Conservation (phyloP, 2,888 invertebrate species). For the Lasioglossum villosulum region DNA sequence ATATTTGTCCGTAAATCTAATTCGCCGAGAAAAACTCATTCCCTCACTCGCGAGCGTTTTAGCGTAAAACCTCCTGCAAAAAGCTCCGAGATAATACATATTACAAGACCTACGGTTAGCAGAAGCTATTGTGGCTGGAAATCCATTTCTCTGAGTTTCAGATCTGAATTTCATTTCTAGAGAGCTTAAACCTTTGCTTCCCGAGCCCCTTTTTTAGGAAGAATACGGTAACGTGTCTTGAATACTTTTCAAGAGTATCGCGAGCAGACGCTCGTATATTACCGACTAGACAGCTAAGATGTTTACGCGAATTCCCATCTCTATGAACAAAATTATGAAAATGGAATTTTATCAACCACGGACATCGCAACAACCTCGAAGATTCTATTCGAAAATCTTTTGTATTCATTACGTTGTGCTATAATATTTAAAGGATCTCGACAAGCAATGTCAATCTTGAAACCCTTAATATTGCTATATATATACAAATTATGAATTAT, state of each 20-base stretch:
- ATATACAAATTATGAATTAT: too few relatives aligned
- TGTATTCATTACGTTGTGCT: too few relatives aligned
- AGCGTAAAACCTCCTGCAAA: not conserved
- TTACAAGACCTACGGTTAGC: slow-evolving; percentile 7
- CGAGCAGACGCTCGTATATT: not conserved
- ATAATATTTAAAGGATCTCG: too few relatives aligned
- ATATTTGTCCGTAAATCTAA: not conserved
- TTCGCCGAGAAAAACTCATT: not conserved
- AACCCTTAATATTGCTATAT: too few relatives aligned
- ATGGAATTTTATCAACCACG: not conserved
- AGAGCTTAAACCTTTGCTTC: not conserved
- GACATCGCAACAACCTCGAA: not conserved
- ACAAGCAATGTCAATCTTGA: too few relatives aligned
- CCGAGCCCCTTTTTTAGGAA: not conserved
- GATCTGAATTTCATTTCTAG: slow-evolving; percentile 5
- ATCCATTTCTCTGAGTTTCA: not conserved
- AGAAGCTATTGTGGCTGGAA: not conserved
- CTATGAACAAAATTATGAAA: not conserved
- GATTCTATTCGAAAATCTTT: too few relatives aligned
- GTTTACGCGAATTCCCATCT: not conserved
- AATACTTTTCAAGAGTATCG: not conserved
- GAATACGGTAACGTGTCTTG: not conserved
- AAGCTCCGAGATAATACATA: slow-evolving; percentile 14
- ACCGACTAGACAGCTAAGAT: not conserved
- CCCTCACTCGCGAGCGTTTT: not conserved